Conservation (phyloP, 2,113 vertebrate genomes). For the Trichechus manatus region DNA sequence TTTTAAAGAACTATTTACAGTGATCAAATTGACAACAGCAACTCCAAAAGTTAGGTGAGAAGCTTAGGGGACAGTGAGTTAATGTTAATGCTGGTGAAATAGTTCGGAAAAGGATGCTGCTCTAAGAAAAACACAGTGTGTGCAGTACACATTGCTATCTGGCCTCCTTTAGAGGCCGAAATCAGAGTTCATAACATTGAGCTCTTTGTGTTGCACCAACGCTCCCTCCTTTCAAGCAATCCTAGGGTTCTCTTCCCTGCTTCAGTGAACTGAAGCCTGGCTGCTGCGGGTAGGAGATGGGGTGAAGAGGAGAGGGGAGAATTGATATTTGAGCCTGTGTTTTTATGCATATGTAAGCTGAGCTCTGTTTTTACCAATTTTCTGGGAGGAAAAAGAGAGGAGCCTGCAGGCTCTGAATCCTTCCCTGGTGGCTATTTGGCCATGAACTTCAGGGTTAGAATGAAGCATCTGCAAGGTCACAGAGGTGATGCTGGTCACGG, state of each 20-base stretch:
- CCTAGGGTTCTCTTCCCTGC: not conserved
- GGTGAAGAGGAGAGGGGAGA: not conserved
- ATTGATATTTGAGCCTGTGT: too few relatives aligned
- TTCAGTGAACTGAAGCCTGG: not conserved
- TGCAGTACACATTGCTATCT: slow-evolving; percentile 37
- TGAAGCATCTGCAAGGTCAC: not conserved
- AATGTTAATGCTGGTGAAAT: too few relatives aligned
- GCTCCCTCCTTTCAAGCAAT: not conserved
- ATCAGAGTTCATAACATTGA: not conserved
- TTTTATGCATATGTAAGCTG: too few relatives aligned
- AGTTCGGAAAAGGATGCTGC: not conserved
- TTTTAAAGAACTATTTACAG: too few relatives aligned
- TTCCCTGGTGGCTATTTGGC: not conserved
- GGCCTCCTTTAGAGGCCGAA: not conserved
- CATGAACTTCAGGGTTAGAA: not conserved
- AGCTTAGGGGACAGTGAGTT: too few relatives aligned
- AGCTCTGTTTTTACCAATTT: too few relatives aligned
- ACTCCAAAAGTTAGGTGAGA: too few relatives aligned
- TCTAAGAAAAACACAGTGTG: slow-evolving; percentile 55
- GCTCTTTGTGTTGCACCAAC: not conserved
- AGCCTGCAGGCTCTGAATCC: too few relatives aligned
- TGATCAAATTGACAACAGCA: too few relatives aligned
- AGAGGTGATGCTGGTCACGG: not conserved
- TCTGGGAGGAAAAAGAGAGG: too few relatives aligned
- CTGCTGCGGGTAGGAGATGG: not conserved